Evolutionary conservation across 2,113 vertebrate genomes (phyloP).

Genomic region (Promerops cafer): DNA sequence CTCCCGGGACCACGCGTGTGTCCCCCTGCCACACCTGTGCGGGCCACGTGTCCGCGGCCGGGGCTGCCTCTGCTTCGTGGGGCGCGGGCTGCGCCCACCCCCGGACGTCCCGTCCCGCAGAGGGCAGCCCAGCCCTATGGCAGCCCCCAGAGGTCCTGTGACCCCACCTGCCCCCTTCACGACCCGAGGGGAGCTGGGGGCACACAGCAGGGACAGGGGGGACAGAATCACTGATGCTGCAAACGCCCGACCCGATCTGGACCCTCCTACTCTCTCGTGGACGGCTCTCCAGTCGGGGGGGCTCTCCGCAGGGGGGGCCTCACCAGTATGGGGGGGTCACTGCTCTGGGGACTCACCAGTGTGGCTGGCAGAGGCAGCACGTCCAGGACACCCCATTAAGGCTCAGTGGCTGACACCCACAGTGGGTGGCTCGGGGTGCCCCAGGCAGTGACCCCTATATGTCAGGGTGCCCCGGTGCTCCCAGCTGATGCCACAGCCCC

Average conservation of each 20-base stretch:
- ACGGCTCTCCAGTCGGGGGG: too few species aligned
- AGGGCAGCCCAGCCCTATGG: background rate
- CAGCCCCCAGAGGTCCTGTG: background rate
- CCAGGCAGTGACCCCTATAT: background rate
- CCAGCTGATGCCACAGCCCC: background rate
- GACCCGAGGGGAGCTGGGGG: too few species aligned
- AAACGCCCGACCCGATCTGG: rapidly evolving
- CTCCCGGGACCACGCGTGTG: background rate
- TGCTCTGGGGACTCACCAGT: too few species aligned
- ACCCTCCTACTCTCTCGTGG: background rate
- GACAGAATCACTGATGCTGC: background rate
- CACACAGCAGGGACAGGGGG: background rate
- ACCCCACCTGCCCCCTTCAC: background rate
- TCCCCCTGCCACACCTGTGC: background rate
- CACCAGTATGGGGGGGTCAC: background rate
- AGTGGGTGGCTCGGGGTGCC: background rate
- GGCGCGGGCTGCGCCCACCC: background rate
- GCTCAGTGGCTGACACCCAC: rapidly evolving
- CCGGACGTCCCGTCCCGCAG: rapidly evolving
- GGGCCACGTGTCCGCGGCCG: background rate
- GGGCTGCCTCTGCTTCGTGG: background rate
- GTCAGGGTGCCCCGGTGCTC: background rate
- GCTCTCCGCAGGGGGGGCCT: background rate
- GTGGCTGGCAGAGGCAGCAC: background rate
- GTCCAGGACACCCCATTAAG: background rate